A percentile compares a stretch with the other conserved stretches of the same genome.
Evolutionary conservation across 2,888 invertebrate species (phyloP).

Genomic region (Norana najaformis): DNA sequence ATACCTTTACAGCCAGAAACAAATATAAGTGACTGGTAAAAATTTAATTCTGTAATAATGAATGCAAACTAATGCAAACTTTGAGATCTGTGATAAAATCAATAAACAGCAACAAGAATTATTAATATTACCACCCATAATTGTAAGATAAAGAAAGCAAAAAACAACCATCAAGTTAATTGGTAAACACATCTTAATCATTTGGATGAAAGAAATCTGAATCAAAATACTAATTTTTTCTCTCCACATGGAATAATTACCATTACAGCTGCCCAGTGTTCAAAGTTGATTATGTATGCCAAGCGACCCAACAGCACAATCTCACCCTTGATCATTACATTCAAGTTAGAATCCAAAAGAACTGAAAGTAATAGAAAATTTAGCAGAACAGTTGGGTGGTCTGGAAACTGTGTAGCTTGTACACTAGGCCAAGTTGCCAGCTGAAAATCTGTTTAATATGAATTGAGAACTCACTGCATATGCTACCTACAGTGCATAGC

Average conservation of each 20-base stretch:
- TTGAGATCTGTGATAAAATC: neutral
- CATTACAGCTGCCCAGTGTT: neutral
- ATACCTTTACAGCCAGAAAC: neutral
- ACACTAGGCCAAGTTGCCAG: neutral
- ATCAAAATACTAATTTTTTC: neutral
- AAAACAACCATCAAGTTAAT: neutral
- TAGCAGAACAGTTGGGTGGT: neutral
- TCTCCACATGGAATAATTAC: neutral
- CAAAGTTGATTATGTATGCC: neutral
- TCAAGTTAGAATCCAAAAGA: neutral
- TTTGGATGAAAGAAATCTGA: neutral
- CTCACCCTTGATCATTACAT: neutral
- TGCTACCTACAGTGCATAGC: conserved; percentile 16
- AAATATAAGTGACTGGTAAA: neutral
- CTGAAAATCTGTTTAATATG: conserved; percentile 3
- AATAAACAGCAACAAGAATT: neutral
- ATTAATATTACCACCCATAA: neutral
- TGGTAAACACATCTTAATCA: neutral
- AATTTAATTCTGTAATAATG: neutral
- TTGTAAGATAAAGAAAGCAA: neutral
- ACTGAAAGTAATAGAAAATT: neutral
- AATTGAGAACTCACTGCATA: neutral
- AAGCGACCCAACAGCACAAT: neutral
- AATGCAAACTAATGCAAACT: too few species aligned
- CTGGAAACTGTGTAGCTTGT: neutral